These are phyloP conservation scores for Pelodytes ibericus DNA, from an alignment of 2,797 vertebrate species.

Conservation along the genomic window DNA sequence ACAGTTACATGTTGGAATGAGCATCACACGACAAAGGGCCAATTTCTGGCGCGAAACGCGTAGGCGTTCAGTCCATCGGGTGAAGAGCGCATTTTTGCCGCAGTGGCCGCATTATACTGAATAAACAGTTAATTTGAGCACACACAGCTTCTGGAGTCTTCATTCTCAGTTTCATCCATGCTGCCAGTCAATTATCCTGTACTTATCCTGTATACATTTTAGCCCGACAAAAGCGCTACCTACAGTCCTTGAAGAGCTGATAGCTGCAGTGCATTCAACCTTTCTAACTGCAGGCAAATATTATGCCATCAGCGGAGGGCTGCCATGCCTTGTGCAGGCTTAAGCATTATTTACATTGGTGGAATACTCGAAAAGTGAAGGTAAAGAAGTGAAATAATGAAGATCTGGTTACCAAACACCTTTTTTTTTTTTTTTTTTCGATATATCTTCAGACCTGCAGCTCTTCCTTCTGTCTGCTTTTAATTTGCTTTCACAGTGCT, in stretches of 20 bases:
- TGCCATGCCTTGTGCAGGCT: neutral
- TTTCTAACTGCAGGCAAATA: neutral
- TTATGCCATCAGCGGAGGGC: neutral
- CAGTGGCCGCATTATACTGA: too few species aligned
- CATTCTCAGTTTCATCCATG: too few species aligned
- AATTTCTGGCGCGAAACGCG: too few species aligned
- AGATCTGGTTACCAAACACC: conserved; percentile 89
- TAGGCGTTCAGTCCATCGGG: too few species aligned
- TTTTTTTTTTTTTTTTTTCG: too few species aligned
- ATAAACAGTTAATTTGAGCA: too few species aligned
- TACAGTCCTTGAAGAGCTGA: neutral
- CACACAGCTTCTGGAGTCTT: too few species aligned
- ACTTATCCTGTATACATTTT: too few species aligned
- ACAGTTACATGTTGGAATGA: too few species aligned
- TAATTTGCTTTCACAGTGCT: conserved; percentile 84
- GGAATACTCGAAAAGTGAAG: conserved; percentile 56
- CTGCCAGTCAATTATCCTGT: too few species aligned
- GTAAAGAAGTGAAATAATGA: conserved; percentile 73
- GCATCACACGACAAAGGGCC: too few species aligned
- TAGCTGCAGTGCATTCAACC: neutral
- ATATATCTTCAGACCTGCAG: conserved; percentile 82
- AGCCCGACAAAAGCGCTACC: neutral
- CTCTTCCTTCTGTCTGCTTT: conserved; percentile 84
- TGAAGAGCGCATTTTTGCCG: too few species aligned
- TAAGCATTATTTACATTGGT: conserved; percentile 28